These are phyloP conservation scores for Apaloderma vittatum DNA, from an alignment of 2,113 vertebrate species.

Conservation along the genomic window DNA sequence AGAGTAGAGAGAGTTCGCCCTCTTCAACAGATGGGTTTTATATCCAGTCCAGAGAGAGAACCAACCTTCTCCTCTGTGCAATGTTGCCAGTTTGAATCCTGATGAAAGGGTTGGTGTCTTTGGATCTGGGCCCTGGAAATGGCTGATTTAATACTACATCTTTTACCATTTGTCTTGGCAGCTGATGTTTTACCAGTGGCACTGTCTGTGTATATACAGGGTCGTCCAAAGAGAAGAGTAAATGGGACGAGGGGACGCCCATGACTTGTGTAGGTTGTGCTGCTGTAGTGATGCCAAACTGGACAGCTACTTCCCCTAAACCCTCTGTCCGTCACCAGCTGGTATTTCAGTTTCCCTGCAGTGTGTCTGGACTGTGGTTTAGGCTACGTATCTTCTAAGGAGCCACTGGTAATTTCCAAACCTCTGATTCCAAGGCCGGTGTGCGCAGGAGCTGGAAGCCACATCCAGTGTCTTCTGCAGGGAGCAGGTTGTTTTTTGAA, in stretches of 20 bases:
- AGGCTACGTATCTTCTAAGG: not conserved
- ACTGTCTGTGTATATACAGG: not conserved
- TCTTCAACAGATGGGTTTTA: not conserved
- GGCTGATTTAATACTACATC: not conserved
- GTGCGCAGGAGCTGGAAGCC: not conserved
- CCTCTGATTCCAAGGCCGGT: not conserved
- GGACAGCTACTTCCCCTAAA: not conserved
- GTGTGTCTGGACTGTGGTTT: not conserved
- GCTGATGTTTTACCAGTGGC: not conserved
- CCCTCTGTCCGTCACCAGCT: not conserved
- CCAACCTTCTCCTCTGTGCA: not conserved
- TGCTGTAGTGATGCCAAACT: not conserved
- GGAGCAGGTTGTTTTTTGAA: not conserved
- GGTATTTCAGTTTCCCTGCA: not conserved
- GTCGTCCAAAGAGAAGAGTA: not conserved
- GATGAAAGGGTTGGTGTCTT: conserved; percentile 17
- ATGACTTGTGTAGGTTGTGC: not conserved
- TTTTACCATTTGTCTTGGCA: conserved; percentile 15
- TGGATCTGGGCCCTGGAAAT: conserved; percentile 23
- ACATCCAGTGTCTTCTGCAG: not conserved
- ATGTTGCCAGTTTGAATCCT: not conserved
- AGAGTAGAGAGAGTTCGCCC: not conserved
- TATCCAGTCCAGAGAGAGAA: not conserved
- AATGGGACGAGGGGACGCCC: not conserved
- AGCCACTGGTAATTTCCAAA: not conserved